Evolutionary conservation across 2,888 invertebrate species (phyloP), one percentile per base, ranked within the genome.

Genomic region (Ophraella communa): DNA sequence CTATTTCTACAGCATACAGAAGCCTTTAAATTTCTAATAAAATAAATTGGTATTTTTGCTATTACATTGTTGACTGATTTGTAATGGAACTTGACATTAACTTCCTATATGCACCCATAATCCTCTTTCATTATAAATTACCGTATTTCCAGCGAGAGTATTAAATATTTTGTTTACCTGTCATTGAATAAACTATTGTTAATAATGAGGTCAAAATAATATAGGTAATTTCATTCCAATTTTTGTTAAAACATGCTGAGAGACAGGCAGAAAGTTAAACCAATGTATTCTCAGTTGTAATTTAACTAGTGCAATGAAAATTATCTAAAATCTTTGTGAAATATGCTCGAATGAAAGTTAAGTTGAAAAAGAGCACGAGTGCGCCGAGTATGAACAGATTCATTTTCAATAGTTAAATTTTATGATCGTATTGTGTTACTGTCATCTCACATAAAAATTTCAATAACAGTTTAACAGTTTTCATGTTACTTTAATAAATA

Each of bases 101-200:
- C 64, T 66, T 68, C 68, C 68, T 64, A 64, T 68, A 52, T 64
- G 66, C 60, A 44, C 21, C 59, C 51, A 35, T 64, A 66, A 62
- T 68, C 60, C 45, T 51, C 27, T 58, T 62, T 66, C 54, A 57
- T 42, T 44, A 47, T 57, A 62, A 68, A 64, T 63, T 55, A 68
- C 68, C 68, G 65, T 68, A 64, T 51, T 60, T 59, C 57, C 55
- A 57, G 42, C 39, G 11, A 49, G 24, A 18, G 35, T 53, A 62
- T 62, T 51, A 27, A 20, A 17, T 52, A 52, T 30, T 57, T 56
- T 53, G 49, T 49, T 57, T 57, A 21, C 30, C 20, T 49, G 63
- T 63, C 63, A 63, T 52, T 63, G 63, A 57, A 21, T 51, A 57
- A 62, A 62, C 14, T 51, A 53, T 35, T 35, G 27, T 52, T 60